A percentile compares a stretch with the other conserved stretches of the same genome.
Evolutionary conservation across 2,113 vertebrate species (phyloP).

Genomic region (Chascanopsetta lugubris): DNA sequence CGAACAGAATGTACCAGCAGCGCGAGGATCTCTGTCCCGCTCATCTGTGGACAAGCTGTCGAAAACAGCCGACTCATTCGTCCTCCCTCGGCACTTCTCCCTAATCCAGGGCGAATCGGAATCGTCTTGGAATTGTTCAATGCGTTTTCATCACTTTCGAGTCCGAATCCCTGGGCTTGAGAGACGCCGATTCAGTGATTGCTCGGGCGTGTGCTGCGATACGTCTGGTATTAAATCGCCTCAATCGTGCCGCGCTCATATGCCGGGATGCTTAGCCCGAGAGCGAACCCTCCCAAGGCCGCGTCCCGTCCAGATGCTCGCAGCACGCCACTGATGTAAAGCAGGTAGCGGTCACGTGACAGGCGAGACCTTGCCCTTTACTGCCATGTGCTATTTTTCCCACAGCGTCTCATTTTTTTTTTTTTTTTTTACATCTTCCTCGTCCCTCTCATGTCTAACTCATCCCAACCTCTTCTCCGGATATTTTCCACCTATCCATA

Average conservation of each 20-base stretch:
- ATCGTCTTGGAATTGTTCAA: slow-evolving; percentile 28
- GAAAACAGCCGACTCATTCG: not conserved
- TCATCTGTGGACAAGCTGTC: slow-evolving; percentile 64
- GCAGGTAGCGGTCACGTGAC: slow-evolving; percentile 41
- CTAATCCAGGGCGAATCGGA: not conserved
- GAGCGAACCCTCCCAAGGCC: slow-evolving; percentile 38
- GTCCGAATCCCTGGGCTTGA: slow-evolving; percentile 33
- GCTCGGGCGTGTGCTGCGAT: slow-evolving; percentile 30
- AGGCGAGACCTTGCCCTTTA: slow-evolving; percentile 32
- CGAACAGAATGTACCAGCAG: slow-evolving; percentile 27
- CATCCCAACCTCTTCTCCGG: too few species aligned
- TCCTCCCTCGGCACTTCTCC: slow-evolving; percentile 5
- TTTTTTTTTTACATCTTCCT: slow-evolving; percentile 6
- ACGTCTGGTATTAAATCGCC: slow-evolving; percentile 54
- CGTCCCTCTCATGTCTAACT: not conserved
- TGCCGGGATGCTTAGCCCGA: slow-evolving; percentile 41
- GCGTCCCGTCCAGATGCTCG: slow-evolving; percentile 57
- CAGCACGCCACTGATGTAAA: slow-evolving; percentile 37
- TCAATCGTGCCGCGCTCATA: slow-evolving; percentile 45
- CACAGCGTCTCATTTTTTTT: not conserved
- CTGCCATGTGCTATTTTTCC: not conserved
- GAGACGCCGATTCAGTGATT: slow-evolving; percentile 32
- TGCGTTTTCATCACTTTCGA: slow-evolving; percentile 3
- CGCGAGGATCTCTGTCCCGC: slow-evolving; percentile 18
- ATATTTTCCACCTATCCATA: not conserved